Base-by-base conservation (phyloP, 2,797 vertebrate species). In the Semotilus atromaculatus region DNA sequence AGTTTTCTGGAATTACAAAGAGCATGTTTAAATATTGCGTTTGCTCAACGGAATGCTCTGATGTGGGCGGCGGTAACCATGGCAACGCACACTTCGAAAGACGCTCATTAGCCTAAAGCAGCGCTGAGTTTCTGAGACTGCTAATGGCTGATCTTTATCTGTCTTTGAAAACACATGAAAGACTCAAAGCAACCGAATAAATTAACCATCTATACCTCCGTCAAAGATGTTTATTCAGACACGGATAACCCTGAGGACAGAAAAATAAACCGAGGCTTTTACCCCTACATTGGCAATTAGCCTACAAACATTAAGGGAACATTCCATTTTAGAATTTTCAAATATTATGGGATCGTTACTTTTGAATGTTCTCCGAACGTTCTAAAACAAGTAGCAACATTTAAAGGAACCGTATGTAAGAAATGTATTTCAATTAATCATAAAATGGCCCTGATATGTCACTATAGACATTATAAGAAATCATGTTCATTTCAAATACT, bases 51-150 rank as follows among this genome's bases (percentile, higher is more conserved):
- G 45, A 43, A 34, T 19, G 72, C 73, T 75, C 48, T 85, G 55
- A 75, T 85, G 74, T 60, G 76, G 43, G 55, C 51, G 53, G 66
- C 67, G 48, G 83, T 86, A 84, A 68, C 85, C 38, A 19, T 43
- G 60, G 85, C 51, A 86, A 82, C 21, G 0, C 26, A 31, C 14
- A 21, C 66, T 66, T 36, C 68, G 8, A 23, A 48, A 53, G 60
- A 72, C n/a, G 72, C 79, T 86, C 64, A 83, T 75, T 82, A 68
- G 36, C 11, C 23, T 51, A 11, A 9, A 45, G 55, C 74, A 10
- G 11, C 38, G 38, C 38, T 9, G 48, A 51, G 55, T 11, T 11
- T 58, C n/a, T 40, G 58, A 29, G 10, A 64, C 16, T 7, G 5
- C 58, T 40, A 31, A 51, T 51, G 43, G 18, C 45, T 31, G 45